phyloP scores from a whole-genome alignment of 2,888 invertebrate genomes.

The Zhengitettix transpicula region DNA sequence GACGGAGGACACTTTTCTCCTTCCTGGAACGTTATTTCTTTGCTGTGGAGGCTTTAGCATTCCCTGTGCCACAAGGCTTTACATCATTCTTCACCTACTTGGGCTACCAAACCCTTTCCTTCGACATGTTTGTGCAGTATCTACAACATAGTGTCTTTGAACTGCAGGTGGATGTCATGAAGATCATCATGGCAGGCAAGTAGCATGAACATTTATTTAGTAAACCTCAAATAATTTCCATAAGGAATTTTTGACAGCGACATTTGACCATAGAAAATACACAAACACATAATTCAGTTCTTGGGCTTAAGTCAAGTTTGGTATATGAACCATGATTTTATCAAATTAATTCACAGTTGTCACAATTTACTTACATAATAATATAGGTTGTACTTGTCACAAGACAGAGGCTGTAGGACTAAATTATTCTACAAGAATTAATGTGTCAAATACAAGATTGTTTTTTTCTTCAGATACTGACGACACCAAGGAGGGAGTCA shows the following conservation, averaged over 20 bases:
- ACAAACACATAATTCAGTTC: no score
- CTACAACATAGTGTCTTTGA: slow-evolving; percentile 70
- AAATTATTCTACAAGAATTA: no score
- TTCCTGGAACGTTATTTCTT: slow-evolving; percentile 66
- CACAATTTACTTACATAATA: no score
- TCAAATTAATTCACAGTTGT: no score
- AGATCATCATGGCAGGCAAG: slow-evolving; percentile 61
- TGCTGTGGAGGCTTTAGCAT: slow-evolving; percentile 63
- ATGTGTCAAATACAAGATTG: no score
- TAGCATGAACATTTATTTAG: not conserved
- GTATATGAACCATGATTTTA: no score
- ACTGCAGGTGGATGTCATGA: slow-evolving; percentile 74
- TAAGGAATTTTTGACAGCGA: no score
- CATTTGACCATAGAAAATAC: no score
- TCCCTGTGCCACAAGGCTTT: slow-evolving; percentile 72
- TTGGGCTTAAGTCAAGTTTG: no score
- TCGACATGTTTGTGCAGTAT: slow-evolving; percentile 68
- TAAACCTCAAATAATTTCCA: no score
- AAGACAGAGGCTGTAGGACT: no score
- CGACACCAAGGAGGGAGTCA: slow-evolving; percentile 38
- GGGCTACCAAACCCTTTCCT: slow-evolving; percentile 60
- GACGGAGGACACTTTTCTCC: slow-evolving; percentile 56
- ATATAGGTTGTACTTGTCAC: no score
- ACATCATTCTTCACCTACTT: slow-evolving; percentile 78
- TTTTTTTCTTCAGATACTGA: slow-evolving; percentile 27